phyloP scores from a whole-genome alignment of 2,113 vertebrate genomes.

The Ariopsis seemanni region DNA sequence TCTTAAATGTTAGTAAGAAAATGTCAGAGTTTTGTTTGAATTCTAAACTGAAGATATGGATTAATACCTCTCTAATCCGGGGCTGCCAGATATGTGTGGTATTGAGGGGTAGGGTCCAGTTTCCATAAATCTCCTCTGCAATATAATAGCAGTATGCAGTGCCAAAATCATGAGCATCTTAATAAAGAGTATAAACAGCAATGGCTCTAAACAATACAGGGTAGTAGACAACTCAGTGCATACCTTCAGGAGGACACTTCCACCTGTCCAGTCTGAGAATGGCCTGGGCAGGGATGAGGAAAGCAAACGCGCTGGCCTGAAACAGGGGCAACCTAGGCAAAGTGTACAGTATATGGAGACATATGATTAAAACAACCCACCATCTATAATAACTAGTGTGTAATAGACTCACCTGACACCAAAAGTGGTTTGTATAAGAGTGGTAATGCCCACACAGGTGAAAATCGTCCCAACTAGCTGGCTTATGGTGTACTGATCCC shows the following conservation, averaged over 20 bases:
- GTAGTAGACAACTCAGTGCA: neutral
- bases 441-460: constrained; percentile 91
- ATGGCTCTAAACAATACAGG: neutral
- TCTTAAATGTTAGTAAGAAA: neutral
- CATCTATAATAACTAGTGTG: constrained; percentile 6
- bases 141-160: constrained; percentile 33
- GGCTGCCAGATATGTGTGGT: constrained; percentile 93
- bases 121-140: constrained; percentile 91
- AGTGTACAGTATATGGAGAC: neutral
- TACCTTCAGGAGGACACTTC: constrained; percentile 83
- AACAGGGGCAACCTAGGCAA: constrained; percentile 81
- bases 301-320: constrained; percentile 85
- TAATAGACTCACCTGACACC: constrained; percentile 82
- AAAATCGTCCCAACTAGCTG: constrained; percentile 97
- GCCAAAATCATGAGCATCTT: constrained; percentile 6
- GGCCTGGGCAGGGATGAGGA: constrained; percentile 83
- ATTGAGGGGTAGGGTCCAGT: constrained; percentile 84
- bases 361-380: neutral
- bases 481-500: constrained; percentile 88
- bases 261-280: constrained; percentile 84
- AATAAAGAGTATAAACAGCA: neutral
- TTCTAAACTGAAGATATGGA: too few species aligned
- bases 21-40: neutral
- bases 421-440: constrained; percentile 90
- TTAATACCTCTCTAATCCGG: constrained; percentile 84